Base-by-base conservation (phyloP, 2,888 invertebrate species). In the Phytoseiulus persimilis region DNA sequence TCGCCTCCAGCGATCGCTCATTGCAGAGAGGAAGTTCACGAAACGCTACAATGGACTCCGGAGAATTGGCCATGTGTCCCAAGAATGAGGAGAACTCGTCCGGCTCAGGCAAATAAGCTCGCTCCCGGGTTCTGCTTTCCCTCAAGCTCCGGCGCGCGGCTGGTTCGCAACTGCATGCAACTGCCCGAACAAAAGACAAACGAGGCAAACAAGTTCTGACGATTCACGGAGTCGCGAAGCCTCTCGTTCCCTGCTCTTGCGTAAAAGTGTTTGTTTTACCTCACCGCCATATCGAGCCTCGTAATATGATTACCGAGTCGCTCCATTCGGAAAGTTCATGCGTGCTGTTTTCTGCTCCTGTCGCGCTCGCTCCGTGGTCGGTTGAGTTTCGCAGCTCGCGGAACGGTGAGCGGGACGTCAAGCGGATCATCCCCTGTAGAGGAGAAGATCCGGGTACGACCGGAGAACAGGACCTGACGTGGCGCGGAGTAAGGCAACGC, bases 231-330 rank as follows among this genome's bases (percentile, higher is more conserved):
- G 65, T 65, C 65, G 65, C 65, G 11, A 28, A 28, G 65, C 65
- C 28, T 28, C 65, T 65, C 28, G 18, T 65, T 65, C 9, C 65
- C 65, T 28, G 65, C 28, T 14, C 23, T 65, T 65, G 18, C 65
- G 65, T 65, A 65, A 65, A 65, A 65, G 65, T 65, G 65, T 65
- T 65, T 65, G 65, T 65, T 65, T 65, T 65, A 65, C 65, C 65
- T 65, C 65, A 65, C 65, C 65, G 65, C 65, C 65, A 65, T 65
- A 65, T 65, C 11, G 65, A 3, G 65, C 65, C 65, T 3, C 65
- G 65, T 65, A 65, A 65, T 65, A 65, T 65, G 65, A 65, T 65
- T 65, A 65, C 65, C 65, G 65, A 65, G 65, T 28, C 65, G 28
- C 65, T 65, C 65, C 65, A 65, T 65, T 65, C 65, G 18, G 65